Evolutionary conservation across 2,888 invertebrate genomes (phyloP), one percentile per base, ranked within the genome.

Genomic region (Conus canariensis): DNA sequence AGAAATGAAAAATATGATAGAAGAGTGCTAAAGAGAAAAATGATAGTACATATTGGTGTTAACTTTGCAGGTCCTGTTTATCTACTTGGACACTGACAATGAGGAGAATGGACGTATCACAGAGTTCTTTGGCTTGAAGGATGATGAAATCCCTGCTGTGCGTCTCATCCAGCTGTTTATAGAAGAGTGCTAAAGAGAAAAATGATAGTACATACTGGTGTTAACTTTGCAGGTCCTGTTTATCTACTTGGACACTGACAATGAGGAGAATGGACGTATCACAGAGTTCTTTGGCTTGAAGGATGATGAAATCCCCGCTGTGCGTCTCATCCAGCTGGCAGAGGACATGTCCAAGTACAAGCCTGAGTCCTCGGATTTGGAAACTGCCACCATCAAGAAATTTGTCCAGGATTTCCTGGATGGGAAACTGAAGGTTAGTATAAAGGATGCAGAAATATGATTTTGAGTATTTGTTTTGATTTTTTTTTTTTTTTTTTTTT

Each of bases 251-350:
- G 98, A 99, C 96, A 98, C 98, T 87, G 99, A 98, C 95, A 98
- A 99, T 96, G 98, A 98, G 96, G 99, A 99, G 96, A 99, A 99
- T 97, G 98, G 98, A 95, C 97, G 99, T 95, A 99, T 99, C 96
- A 97, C 99, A 96, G 99, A 99, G 97, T 99, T 99, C 98, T 99
- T 99, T 97, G 99, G 99, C 94, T 98, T 99, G 97, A 98, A 98
- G 97, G 98, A 98, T 96, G 98, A 98, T 22, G 98, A 97, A 70
- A 95, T 96, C 80, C 97, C 97, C 88, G 95, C 97, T 90, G 98
- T 98, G 95, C 98, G 99, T 94, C 97, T 99, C 93, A 99, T 99
- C 96, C 98, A 98, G 93, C 97, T 99, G 92, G 99, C 99, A 96
- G 99, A 99, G 85, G 96, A 96, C 90, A 96, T 96, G 96, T 94